A percentile compares a stretch with the other conserved stretches of the same genome.
Evolutionary conservation across 1,140 invertebrate genomes (phyloP).

Genomic region (Caligus rogercresseyi): DNA sequence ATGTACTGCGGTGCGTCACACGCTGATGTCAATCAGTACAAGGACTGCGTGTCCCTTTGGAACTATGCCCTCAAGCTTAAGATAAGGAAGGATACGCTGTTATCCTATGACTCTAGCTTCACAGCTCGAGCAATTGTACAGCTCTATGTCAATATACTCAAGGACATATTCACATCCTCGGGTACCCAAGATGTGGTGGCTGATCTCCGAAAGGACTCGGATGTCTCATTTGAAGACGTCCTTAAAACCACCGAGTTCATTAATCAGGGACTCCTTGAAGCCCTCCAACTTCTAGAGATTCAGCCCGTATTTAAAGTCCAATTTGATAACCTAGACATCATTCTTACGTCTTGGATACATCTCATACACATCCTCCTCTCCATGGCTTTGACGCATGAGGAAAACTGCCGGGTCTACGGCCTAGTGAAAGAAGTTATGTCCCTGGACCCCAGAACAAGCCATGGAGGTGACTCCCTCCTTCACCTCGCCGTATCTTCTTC

Average conservation of each 20-base stretch:
- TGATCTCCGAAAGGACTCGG: neutral
- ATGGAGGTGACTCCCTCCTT: conserved; percentile 24
- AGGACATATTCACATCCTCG: conserved; percentile 24
- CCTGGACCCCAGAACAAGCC: conserved; percentile 23
- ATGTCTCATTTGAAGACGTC: conserved; percentile 25
- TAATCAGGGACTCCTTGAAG: conserved; percentile 25
- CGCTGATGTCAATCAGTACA: conserved; percentile 27
- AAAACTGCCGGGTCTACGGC: conserved; percentile 20
- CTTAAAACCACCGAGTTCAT: conserved; percentile 25
- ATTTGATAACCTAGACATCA: conserved; percentile 25
- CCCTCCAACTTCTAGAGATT: conserved; percentile 22
- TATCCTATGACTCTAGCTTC: conserved; percentile 26
- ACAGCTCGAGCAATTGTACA: conserved; percentile 26
- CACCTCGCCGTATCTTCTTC: conserved; percentile 25
- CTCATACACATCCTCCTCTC: conserved; percentile 25
- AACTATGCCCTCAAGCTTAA: conserved; percentile 26
- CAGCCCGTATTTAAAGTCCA: conserved; percentile 25
- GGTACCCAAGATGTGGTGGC: conserved; percentile 8
- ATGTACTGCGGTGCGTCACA: conserved; percentile 28
- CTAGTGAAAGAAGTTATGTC: conserved; percentile 22
- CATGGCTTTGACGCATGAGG: conserved; percentile 22
- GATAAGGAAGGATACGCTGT: conserved; percentile 25
- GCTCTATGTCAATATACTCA: conserved; percentile 25
- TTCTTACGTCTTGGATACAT: conserved; percentile 25
- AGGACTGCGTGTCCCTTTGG: conserved; percentile 27